Conservation (phyloP, 2,113 vertebrate genomes). For the Pollachius pollachius region DNA sequence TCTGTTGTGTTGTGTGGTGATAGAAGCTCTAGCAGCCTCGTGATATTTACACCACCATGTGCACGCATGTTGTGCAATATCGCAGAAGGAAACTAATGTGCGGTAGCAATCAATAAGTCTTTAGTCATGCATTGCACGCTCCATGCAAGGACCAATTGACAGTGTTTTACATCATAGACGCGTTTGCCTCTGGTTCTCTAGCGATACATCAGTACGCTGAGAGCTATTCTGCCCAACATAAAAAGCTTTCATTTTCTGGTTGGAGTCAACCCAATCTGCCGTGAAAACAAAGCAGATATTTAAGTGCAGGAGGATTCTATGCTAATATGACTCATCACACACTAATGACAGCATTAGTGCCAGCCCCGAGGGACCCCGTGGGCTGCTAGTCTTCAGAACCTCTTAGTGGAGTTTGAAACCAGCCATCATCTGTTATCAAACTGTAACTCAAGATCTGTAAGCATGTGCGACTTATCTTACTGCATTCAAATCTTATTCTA, state of each 20-base stretch:
- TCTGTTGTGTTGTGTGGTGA: too few species aligned
- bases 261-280: conserved; percentile 31
- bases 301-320: conserved; percentile 27
- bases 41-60: too few species aligned
- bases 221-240: conserved; percentile 44
- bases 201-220: conserved; percentile 22
- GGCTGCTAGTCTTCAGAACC: conserved; percentile 3
- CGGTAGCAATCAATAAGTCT: conserved; percentile 36
- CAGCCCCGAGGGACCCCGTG: neutral
- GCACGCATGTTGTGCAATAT: too few species aligned
- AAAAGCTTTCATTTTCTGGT: conserved; percentile 54
- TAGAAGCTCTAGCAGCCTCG: too few species aligned
- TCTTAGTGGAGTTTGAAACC: neutral
- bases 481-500: conserved; percentile 10
- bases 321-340: conserved; percentile 6
- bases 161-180: conserved; percentile 35
- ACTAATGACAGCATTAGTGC: conserved; percentile 8
- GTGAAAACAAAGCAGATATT: conserved; percentile 33
- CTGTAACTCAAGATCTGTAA: conserved; percentile 5
- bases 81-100: neutral
- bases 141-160: conserved; percentile 31
- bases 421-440: neutral
- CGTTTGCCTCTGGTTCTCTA: conserved; percentile 35
- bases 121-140: conserved; percentile 42
- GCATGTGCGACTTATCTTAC: neutral